phyloP scores from a whole-genome alignment of 2,888 invertebrate genomes.

The Pseudococcus longispinus region DNA sequence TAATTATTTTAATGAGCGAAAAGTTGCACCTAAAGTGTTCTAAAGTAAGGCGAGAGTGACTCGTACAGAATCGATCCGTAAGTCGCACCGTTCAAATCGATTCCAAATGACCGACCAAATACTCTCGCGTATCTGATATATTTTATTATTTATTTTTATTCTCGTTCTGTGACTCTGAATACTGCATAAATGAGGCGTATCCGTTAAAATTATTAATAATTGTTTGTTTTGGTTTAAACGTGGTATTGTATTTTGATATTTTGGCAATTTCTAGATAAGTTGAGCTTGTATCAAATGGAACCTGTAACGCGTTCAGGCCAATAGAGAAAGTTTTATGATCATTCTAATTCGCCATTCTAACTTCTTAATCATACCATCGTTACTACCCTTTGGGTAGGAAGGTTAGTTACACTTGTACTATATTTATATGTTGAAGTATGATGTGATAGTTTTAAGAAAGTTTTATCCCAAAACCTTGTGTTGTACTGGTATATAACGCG shows the following conservation, averaged over 20 bases:
- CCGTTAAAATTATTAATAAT: conserved; percentile 39
- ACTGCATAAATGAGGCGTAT: conserved; percentile 44
- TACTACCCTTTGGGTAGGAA: conserved; percentile 55
- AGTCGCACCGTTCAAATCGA: neutral
- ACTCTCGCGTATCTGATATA: neutral
- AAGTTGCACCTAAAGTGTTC: neutral
- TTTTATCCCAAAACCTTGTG: neutral
- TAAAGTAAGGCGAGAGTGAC: neutral
- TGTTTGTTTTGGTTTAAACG: conserved; percentile 47
- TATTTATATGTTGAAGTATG: neutral
- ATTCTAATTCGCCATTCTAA: neutral
- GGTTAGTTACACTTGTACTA: conserved; percentile 17
- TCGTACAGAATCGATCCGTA: neutral
- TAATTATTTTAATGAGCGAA: neutral
- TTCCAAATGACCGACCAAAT: neutral
- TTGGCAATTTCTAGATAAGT: neutral
- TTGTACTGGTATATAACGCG: neutral
- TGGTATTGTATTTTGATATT: conserved; percentile 30
- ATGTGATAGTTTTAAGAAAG: neutral
- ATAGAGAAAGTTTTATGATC: conserved; percentile 28
- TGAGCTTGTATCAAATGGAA: neutral
- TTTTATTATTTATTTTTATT: conserved; percentile 29
- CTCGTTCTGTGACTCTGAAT: neutral
- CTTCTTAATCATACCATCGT: conserved; percentile 2
- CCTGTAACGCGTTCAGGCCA: neutral